A percentile compares a stretch with the other conserved stretches of the same genome.
These are phyloP conservation scores for Celastrina argiolus DNA, from an alignment of 2,888 invertebrate species.

Conservation along the genomic window DNA sequence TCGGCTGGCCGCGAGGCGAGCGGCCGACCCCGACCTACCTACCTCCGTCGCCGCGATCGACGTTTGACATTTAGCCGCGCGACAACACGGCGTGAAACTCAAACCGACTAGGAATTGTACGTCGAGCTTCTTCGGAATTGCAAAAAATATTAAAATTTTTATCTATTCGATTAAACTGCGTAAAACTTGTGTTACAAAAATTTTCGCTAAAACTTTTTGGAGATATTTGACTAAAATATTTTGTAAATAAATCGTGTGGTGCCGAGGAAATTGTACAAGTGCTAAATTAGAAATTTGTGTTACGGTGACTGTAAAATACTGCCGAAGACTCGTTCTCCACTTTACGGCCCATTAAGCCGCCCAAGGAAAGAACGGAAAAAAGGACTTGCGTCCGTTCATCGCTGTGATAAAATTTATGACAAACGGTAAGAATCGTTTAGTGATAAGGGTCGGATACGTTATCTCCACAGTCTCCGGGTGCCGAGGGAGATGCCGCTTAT, in stretches of 20 bases:
- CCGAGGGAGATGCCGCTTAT: slow-evolving; percentile 34
- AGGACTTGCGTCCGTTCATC: slow-evolving; percentile 63
- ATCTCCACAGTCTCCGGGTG: slow-evolving; percentile 45
- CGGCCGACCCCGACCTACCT: slow-evolving; percentile 49
- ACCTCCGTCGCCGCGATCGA: slow-evolving; percentile 33
- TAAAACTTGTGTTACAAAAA: slow-evolving; percentile 20
- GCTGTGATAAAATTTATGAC: slow-evolving; percentile 74
- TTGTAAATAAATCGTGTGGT: slow-evolving; percentile 41
- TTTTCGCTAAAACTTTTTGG: slow-evolving; percentile 22
- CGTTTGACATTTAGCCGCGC: slow-evolving; percentile 63
- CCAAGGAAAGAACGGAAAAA: slow-evolving; percentile 56
- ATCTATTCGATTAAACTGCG: background rate
- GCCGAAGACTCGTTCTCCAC: slow-evolving; percentile 57
- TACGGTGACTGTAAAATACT: slow-evolving; percentile 64
- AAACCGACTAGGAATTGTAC: slow-evolving; percentile 61
- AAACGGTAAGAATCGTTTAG: slow-evolving; percentile 70
- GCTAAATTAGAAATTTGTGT: slow-evolving; percentile 51
- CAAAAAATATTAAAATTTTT: background rate
- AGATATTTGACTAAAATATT: slow-evolving; percentile 16
- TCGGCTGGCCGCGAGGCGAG: slow-evolving; percentile 68
- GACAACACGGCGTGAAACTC: slow-evolving; percentile 65
- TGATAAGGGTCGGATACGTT: slow-evolving; percentile 68
- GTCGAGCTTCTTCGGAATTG: slow-evolving; percentile 29
- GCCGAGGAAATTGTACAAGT: slow-evolving; percentile 42
- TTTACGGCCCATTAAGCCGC: slow-evolving; percentile 71